A percentile compares a stretch with the other conserved stretches of the same genome.
Conservation (phyloP, 2,113 vertebrate genomes). For the Siniperca chuatsi region DNA sequence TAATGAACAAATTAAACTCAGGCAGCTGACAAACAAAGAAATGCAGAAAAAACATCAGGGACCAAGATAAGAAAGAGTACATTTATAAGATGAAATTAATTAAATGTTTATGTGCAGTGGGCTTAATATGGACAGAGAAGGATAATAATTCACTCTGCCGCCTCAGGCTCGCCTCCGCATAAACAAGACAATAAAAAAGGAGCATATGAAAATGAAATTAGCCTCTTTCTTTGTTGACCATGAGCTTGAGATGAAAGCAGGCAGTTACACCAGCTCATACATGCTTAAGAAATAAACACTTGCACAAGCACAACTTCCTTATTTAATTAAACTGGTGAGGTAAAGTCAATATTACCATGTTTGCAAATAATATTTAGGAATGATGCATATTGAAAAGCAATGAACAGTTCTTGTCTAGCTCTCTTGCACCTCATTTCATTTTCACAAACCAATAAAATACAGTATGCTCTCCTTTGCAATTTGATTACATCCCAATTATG, state of each 20-base stretch:
- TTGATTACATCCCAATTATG: slow-evolving; percentile 24
- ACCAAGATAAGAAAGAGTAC: slow-evolving; percentile 57
- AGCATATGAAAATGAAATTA: slow-evolving; percentile 65
- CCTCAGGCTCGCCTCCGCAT: slow-evolving; percentile 32
- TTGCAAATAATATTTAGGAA: slow-evolving; percentile 9
- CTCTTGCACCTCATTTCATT: slow-evolving; percentile 17
- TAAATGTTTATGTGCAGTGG: slow-evolving; percentile 58
- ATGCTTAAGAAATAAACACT: slow-evolving; percentile 41
- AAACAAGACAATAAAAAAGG: slow-evolving; percentile 61
- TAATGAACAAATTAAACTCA: slow-evolving; percentile 68
- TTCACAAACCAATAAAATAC: slow-evolving; percentile 32
- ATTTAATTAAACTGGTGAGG: slow-evolving; percentile 51
- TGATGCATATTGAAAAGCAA: slow-evolving; percentile 30
- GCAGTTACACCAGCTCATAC: not conserved
- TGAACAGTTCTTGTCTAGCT: not conserved
- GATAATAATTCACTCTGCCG: slow-evolving; percentile 55
- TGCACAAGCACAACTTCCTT: slow-evolving; percentile 19
- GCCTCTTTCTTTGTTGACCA: slow-evolving; percentile 48
- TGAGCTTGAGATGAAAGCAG: slow-evolving; percentile 54
- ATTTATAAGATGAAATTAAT: slow-evolving; percentile 68
- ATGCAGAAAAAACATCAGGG: slow-evolving; percentile 16
- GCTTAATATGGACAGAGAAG: slow-evolving; percentile 47
- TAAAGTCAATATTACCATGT: slow-evolving; percentile 12
- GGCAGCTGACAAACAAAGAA: slow-evolving; percentile 56
- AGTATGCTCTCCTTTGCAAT: slow-evolving; percentile 5